Evolutionary conservation across 1,140 invertebrate species (phyloP), one percentile per base, ranked within the genome.

Genomic region (Centruroides vittatus): DNA sequence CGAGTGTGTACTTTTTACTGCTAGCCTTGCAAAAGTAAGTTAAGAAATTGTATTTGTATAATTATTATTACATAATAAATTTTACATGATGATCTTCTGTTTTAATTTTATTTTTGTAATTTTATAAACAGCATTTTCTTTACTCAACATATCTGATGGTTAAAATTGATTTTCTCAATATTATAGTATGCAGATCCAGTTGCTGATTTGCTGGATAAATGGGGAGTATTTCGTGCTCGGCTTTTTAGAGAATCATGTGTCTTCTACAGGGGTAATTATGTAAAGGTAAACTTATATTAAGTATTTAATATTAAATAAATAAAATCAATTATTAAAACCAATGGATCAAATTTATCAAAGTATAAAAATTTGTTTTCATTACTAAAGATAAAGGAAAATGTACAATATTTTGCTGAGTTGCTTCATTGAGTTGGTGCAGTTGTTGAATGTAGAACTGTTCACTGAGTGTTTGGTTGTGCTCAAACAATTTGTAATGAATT

Each of bases 211-310:
- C 78, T 99, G 62, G 97, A 99, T 78, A 89, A 88, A 79, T 96
- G 93, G 92, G 89, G 89, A 72, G 93, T 98, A 57, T 98, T 99
- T 79, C 84, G 92, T 65, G 54, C 91, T 66, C 83, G 97, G 70
- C 79, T 99, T 69, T 99, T 99, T 82, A 84, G 97, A 75, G 97
- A 99, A 82, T 97, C 95, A 63, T 99, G 97, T 81, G 94, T 98
- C 75, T 98, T 97, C 82, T 93, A 98, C 80, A 84, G 92, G 74
- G 96, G 96, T 68, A 99, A 98, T 81, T 99, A 99, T 79, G 95
- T 99, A 67, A 99, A 99, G 70, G 77, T 80, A 67, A 65, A 41
- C 8, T 41, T 41, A 2, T 41, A 41, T 41, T 41, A n/a, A n/a
- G n/a, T 41, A 41, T 41, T 6, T 41, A 0, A 41, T 41, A 2